A percentile compares a stretch with the other conserved stretches of the same genome.
Conservation (phyloP, 2,797 vertebrate genomes). For the Synaphobranchus kaupii region DNA sequence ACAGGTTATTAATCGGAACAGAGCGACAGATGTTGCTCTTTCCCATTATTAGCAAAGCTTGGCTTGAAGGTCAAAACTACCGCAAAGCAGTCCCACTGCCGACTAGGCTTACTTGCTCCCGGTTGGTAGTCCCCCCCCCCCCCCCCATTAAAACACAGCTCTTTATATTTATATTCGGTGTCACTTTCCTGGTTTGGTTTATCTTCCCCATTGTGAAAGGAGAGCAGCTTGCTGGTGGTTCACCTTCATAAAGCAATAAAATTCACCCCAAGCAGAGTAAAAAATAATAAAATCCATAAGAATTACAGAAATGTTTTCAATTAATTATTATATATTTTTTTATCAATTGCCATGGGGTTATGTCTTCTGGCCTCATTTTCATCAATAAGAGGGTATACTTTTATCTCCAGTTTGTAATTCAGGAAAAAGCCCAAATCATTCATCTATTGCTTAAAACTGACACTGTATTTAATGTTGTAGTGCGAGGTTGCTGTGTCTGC, state of each 20-base stretch:
- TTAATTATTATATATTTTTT: background rate
- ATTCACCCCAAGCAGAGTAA: too few relatives aligned
- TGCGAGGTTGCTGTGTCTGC: too few relatives aligned
- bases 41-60: slow-evolving; percentile 46
- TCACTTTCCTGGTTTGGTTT: background rate
- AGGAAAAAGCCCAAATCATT: background rate
- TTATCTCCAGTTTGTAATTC: background rate
- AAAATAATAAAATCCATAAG: too few relatives aligned
- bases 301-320: background rate
- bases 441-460: background rate
- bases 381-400: background rate
- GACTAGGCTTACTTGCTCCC: background rate
- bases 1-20: slow-evolving; percentile 58
- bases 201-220: background rate
- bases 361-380: background rate
- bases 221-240: background rate
- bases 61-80: slow-evolving; percentile 46
- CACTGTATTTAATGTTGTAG: background rate
- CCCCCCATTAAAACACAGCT: background rate
- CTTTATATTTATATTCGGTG: background rate
- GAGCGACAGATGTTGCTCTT: slow-evolving; percentile 56
- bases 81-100: slow-evolving; percentile 17
- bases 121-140: slow-evolving; percentile 2
- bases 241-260: background rate
- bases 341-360: background rate